These are phyloP conservation scores for Copidosoma aretas DNA, from an alignment of 2,888 invertebrate species.

Conservation along the genomic window DNA sequence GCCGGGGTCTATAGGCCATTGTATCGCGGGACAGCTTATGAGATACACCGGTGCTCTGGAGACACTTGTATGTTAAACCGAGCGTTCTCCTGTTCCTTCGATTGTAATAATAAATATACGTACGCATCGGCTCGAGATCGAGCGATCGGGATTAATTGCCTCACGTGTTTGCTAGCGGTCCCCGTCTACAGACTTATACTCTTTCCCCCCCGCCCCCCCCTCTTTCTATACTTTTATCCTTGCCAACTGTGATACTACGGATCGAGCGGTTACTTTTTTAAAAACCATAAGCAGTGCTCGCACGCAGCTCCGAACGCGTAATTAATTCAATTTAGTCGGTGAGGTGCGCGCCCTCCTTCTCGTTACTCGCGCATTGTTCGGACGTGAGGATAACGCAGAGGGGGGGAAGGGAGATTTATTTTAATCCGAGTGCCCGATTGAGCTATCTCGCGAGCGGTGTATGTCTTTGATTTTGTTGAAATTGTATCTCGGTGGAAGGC, in stretches of 20 bases:
- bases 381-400: constrained; percentile 6
- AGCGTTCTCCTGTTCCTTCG: constrained; percentile 9
- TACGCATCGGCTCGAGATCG: constrained; percentile 31
- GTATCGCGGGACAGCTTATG: constrained; percentile 26
- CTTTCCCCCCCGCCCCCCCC: constrained; percentile 27
- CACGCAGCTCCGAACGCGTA: constrained; percentile 30
- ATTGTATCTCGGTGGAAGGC: too few species aligned
- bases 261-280: constrained; percentile 12
- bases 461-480: too few species aligned
- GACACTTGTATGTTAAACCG: constrained; percentile 44
- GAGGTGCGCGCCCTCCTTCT: background rate
- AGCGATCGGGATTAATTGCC: constrained; percentile 37
- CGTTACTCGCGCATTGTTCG: constrained; percentile 19
- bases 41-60: constrained; percentile 9
- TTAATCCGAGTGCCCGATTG: constrained; percentile 25
- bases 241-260: constrained; percentile 18
- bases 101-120: too few species aligned
- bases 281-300: background rate
- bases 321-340: constrained; percentile 30
- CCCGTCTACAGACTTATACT: too few species aligned
- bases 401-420: constrained; percentile 25
- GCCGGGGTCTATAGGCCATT: constrained; percentile 26
- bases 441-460: constrained; percentile 16
- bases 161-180: background rate
- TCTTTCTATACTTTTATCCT: constrained; percentile 20